Base-by-base conservation (phyloP, 1,140 invertebrate species). In the Berghia stephanieae region DNA sequence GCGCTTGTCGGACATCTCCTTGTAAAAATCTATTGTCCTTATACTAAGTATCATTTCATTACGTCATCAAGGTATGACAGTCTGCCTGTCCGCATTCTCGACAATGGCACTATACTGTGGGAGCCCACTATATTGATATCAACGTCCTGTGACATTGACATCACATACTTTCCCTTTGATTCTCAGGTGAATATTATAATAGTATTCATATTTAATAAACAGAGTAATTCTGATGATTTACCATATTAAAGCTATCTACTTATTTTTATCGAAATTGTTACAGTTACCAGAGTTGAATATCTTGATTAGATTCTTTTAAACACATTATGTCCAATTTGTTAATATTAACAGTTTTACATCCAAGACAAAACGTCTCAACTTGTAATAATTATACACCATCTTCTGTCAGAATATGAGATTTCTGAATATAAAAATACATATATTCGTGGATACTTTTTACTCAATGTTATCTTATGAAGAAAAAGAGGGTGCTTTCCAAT, bases 51-150 rank as follows among this genome's bases (percentile, higher is more conserved):
- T n/a, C n/a, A n/a, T n/a, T n/a, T n/a, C n/a, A n/a, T n/a, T n/a
- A n/a, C n/a, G n/a, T n/a, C n/a, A n/a, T n/a, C n/a, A n/a, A n/a
- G n/a, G n/a, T n/a, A n/a, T n/a, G n/a, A n/a, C n/a, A n/a, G n/a
- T n/a, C n/a, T n/a, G n/a, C n/a, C n/a, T n/a, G n/a, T 82, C 1
- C 46, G 75, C 10, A 46, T 79, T 6, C n/a, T 34, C n/a, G 18
- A n/a, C n/a, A 36, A 42, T 27, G 82, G 82, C 0, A 34, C 86
- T 36, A 90, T 92, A 0, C 87, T 90, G 76, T 92, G 91, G 91
- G 88, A 88, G 5, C 90, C 91, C 0, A 90, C 91, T 27, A 90
- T 90, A 34, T 90, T 90, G 71, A 79, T 85, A 40, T 42, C 70
- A 3, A 44, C 70, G 0, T 44, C 69, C 1, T 80, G 80, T 43